Evolutionary conservation across 2,888 invertebrate species (phyloP), one percentile per base, ranked within the genome.

Genomic region (Euclidia mi): DNA sequence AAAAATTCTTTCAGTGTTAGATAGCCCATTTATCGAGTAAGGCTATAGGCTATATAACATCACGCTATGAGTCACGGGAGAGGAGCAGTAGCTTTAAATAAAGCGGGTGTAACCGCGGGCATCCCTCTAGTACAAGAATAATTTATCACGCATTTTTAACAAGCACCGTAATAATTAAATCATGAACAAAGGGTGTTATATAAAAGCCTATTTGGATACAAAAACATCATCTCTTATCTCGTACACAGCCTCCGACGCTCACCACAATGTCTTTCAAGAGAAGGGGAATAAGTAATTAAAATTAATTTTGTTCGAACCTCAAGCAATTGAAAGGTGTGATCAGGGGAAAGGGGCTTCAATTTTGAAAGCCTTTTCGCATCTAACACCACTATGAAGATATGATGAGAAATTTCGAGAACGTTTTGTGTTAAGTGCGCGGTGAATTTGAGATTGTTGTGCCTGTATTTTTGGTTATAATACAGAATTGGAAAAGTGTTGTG

Each of bases 241-340:
- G 10, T 35, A 35, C 35, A 37, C 48, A 55, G 48, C 20, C 55
- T 48, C 31, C 38, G 32, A 35, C 34, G 17, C 42, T 32, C 38
- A 35, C 25, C 28, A 60, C 63, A 65, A 55, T 59, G 52, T 60
- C 55, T 56, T 20, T 6, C 35, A 28, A 29, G 56, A 45, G 52
- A 37, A 47, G 31, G 46, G 25, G 56, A 45, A 44, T 45, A 50
- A 35, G 67, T 71, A 71, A 70, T 73, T 75, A 75, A 75, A 73
- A 71, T 73, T 61, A 71, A 75, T 71, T 65, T 57, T 56, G 46
- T 59, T 57, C 48, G 50, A 74, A 68, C 73, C 73, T 61, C 65
- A 52, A 42, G 49, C 47, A 61, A 73, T 71, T 65, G 68, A 65
- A 63, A 75, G 72, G 73, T 65, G 76, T 63, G 68, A 73, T 73